Conservation (phyloP, 2,888 invertebrate species). For the Syritta pipiens region DNA sequence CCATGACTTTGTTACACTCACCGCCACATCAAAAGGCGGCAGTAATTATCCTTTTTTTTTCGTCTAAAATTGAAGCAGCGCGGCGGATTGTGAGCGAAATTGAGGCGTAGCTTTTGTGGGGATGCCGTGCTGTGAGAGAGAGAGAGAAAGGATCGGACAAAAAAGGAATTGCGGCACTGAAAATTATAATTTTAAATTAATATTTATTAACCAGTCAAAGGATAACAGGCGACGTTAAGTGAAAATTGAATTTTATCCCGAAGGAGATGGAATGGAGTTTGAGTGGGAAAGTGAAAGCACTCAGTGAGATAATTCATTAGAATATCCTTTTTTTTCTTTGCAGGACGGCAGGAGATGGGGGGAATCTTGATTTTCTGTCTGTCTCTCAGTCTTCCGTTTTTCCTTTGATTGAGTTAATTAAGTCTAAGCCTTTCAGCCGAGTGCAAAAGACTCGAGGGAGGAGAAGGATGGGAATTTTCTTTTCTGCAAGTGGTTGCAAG, state of each 20-base stretch:
- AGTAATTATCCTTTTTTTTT: conserved; percentile 50
- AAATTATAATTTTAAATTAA: conserved; percentile 63
- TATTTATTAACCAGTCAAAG: conserved; percentile 53
- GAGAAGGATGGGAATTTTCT: not conserved
- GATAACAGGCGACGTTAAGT: conserved; percentile 38
- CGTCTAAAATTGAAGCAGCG: conserved; percentile 22
- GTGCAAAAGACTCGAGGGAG: conserved; percentile 3
- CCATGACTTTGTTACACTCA: conserved; percentile 28
- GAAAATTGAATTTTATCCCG: conserved; percentile 51
- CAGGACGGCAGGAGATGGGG: not conserved
- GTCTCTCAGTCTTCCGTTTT: not conserved
- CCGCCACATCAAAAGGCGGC: conserved; percentile 43
- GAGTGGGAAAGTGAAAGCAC: conserved; percentile 37
- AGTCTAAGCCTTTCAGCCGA: conserved; percentile 39
- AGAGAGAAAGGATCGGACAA: not conserved
- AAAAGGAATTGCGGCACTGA: conserved; percentile 23
- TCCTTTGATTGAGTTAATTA: conserved; percentile 58
- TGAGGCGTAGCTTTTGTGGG: too few species aligned
- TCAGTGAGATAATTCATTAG: conserved; percentile 37
- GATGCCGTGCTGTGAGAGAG: too few species aligned
- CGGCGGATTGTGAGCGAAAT: too few species aligned
- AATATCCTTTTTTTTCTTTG: not conserved
- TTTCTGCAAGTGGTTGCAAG: conserved; percentile 40
- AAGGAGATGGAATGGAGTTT: not conserved
- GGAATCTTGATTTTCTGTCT: conserved; percentile 1